These are phyloP conservation scores for Porites lutea DNA, from an alignment of 64 coral and sea anemone genomes.

Conservation along the genomic window DNA sequence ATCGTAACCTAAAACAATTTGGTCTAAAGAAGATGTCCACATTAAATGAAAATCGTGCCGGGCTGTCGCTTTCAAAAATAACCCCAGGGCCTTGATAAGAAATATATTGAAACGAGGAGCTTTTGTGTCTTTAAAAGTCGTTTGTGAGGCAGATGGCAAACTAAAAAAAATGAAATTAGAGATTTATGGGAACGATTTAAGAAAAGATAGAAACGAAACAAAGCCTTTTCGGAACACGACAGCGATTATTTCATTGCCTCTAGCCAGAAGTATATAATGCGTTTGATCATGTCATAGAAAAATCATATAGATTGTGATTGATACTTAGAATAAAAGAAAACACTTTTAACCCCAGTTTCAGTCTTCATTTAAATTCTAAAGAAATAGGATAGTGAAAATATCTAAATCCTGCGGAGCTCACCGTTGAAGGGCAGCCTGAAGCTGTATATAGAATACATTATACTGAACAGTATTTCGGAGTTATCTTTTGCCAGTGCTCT, in stretches of 20 bases:
- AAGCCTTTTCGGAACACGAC: neutral
- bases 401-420: neutral
- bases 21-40: neutral
- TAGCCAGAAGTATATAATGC: no score
- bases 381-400: neutral
- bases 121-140: constrained; percentile 28
- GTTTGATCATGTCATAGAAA: no score
- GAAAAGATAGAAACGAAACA: neutral
- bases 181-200: constrained; percentile 16
- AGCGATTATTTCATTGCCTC: neutral
- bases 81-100: constrained; percentile 7
- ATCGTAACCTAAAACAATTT: neutral
- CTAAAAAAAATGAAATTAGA: neutral
- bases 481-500: neutral
- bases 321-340: neutral
- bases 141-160: neutral
- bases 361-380: neutral
- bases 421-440: neutral
- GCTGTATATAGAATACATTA: no score
- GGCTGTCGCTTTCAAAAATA: neutral
- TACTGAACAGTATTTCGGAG: neutral
- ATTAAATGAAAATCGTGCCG: neutral
- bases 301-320: neutral
- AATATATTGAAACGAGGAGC: constrained; percentile 7
- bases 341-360: neutral